A percentile compares a stretch with the other conserved stretches of the same genome.
Conservation (phyloP, 1,140 invertebrate genomes). For the Drosophila nebulosa region DNA sequence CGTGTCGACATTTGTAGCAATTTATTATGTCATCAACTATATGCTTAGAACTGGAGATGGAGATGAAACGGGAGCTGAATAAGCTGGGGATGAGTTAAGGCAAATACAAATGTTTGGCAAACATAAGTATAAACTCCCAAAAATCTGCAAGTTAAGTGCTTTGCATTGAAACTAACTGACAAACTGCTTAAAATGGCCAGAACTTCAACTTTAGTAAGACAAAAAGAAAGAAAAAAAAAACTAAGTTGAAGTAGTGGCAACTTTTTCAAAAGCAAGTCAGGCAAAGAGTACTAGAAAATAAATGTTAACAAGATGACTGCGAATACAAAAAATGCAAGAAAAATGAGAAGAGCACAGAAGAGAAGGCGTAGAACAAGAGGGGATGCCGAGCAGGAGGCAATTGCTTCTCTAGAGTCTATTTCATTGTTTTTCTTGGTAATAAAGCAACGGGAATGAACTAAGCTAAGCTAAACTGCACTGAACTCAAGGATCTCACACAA, state of each 20-base stretch:
- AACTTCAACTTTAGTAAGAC: conserved; percentile 45
- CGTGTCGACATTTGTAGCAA: conserved; percentile 53
- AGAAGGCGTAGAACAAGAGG: neutral
- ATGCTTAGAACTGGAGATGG: conserved; percentile 32
- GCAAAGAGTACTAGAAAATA: conserved; percentile 41
- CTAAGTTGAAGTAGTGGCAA: conserved; percentile 44
- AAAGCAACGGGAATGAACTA: conserved; percentile 3
- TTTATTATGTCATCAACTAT: conserved; percentile 76
- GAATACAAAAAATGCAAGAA: conserved; percentile 8
- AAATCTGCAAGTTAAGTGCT: conserved; percentile 42
- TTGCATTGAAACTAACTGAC: conserved; percentile 40
- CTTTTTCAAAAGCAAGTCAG: conserved; percentile 54
- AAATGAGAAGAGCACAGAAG: neutral
- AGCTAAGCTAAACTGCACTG: conserved; percentile 19
- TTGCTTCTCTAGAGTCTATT: conserved; percentile 6
- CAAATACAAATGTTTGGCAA: conserved; percentile 29
- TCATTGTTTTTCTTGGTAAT: conserved; percentile 35
- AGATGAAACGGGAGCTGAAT: neutral
- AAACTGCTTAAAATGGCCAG: conserved; percentile 58
- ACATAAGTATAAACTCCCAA: conserved; percentile 20
- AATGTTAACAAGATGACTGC: conserved; percentile 70
- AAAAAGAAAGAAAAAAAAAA: conserved; percentile 28
- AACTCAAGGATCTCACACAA: neutral
- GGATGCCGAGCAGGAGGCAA: neutral
- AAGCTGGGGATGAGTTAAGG: neutral